Evolutionary conservation across 2,888 invertebrate species (phyloP), one percentile per base, ranked within the genome.

Genomic region (Napeogenes sylphis): DNA sequence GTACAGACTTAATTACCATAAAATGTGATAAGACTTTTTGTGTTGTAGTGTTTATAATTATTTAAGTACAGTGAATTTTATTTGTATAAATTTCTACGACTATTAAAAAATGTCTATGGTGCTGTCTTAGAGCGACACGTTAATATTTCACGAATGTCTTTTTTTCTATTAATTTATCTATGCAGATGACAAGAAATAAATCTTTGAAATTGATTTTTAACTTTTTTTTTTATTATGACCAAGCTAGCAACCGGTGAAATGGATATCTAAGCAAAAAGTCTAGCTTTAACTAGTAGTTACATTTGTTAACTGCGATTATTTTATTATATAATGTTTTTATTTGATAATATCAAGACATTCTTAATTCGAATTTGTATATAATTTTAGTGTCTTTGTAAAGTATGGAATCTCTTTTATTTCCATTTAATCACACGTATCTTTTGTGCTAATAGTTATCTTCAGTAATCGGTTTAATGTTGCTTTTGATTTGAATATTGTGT

Each of bases 341-440:
- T 59, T 63, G 42, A 58, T 45, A 62, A 68, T 63, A 81, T 83
- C 83, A 84, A 84, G 84, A 85, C 80, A 84, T 82, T 81, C 72
- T 80, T 82, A 79, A 70, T 80, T 76, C 73, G 73, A 80, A 77
- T 80, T 77, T 87, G 85, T 87, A 85, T 83, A 87, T 87, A 87
- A 80, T 83, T 85, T 85, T 78, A 78, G 79, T 77, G 79, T 81
- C 10, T 77, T 77, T 87, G 82, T 86, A 84, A 83, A 89, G 85
- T 83, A 82, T 84, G 89, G 90, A 90, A 90, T 90, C 89, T 90
- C 89, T 82, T 80, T 84, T 80, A 75, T 79, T 89, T 87, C 86
- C 87, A 84, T 84, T 82, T 76, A 78, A 82, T 81, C 77, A 82
- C 79, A 78, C 78, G 79, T 82, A 80, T 79, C 70, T 83, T 82